phyloP scores from a whole-genome alignment of 64 coral and sea anemone genomes.

The Anthopleura sola region DNA sequence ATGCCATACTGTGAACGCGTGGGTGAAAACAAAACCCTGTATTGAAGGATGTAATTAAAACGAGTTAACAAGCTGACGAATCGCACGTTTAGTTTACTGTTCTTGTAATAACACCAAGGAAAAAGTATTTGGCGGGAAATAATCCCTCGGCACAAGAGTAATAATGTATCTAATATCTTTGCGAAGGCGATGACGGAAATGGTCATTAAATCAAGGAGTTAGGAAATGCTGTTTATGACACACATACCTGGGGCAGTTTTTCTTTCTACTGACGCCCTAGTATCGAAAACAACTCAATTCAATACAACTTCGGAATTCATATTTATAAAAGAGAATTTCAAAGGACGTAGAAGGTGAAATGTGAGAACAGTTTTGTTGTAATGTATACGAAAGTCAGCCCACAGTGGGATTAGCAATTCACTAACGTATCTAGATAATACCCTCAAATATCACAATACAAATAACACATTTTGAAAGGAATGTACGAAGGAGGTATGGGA shows the following conservation, averaged over 20 bases:
- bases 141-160: neutral
- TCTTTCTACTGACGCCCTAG: neutral
- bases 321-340: neutral
- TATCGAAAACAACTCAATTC: neutral
- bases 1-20: neutral
- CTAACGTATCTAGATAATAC: conserved; percentile 1
- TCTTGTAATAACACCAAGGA: neutral
- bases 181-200: conserved; percentile 1
- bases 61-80: neutral
- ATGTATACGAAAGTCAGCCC: neutral
- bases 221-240: conserved; percentile 10
- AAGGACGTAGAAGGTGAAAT: neutral
- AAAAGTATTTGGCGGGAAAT: neutral
- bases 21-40: neutral
- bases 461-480: neutral
- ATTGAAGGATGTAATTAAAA: neutral
- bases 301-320: neutral
- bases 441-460: neutral
- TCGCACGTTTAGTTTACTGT: neutral
- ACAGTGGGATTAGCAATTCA: neutral
- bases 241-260: neutral
- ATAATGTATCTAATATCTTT: neutral
- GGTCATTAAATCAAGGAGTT: neutral
- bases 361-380: neutral
- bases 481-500: neutral